Evolutionary conservation across 1,140 invertebrate species (phyloP), one percentile per base, ranked within the genome.

Genomic region (Vollenhovia emeryi): DNA sequence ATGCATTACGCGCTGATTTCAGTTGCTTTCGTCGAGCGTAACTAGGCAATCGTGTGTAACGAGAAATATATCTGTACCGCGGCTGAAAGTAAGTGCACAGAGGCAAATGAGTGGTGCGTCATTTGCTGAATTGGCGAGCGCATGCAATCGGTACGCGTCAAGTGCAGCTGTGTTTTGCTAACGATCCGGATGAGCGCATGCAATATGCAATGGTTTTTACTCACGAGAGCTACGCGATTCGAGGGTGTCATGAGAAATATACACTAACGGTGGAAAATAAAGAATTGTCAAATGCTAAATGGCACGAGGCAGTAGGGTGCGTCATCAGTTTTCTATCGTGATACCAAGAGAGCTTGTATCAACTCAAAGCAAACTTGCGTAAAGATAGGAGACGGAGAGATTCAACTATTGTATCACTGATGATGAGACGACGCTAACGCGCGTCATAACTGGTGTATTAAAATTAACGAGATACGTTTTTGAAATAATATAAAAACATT

Each of bases 141-240:
- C 86, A 88, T 87, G 87, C 86, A 85, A 64, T 83, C 18, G 40
- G 30, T 84, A 73, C 15, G 66, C 36, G 66, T 82, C 66, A 82
- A 71, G 13, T 73, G 86, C 69, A 71, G 71, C 57, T 45, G 57
- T 71, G 57, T 85, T 18, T 30, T 43, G 5, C 27, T 71, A 84
- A 78, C 74, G 33, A 62, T 66, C 36, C n/a, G 48, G 13, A 50
- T 62, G 52, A 55, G 15, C 24, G 9, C 86, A 78, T 87, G 80
- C 64, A 40, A 57, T 52, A 48, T 88, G 86, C 62, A 48, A 87
- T 52, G 27, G 13, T 59, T 59, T 69, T 82, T 87, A 75, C 33
- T 24, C 30, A n/a, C 45, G 50, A 52, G 6, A n/a, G 30, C 36
- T 66, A 24, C 21, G 40, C 62, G 21, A 40, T 40, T 9, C 33